Evolutionary conservation across 30 jellyfish, hydroid and myxozoan genomes (phyloP), one percentile per base, ranked within the genome.

Genomic region (Rhopilema esculentum): DNA sequence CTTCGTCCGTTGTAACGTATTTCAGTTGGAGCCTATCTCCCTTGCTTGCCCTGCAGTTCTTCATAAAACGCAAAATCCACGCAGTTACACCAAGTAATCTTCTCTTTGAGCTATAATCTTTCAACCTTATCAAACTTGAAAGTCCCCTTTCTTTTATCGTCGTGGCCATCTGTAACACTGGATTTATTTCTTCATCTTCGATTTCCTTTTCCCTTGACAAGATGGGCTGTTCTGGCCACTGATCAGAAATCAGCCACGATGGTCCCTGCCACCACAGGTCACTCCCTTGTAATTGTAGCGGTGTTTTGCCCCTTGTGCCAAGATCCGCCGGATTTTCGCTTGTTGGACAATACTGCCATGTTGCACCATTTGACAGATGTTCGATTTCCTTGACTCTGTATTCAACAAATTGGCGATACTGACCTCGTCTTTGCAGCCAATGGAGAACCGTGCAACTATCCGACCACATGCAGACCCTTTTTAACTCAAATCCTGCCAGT

Each of bases 241-340:
- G 22, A 15, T 67, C 73, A 18, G 72, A 21, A 18, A 48, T 27
- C 4, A 75, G 49, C 86, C 73, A 75, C 16, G 52, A 18, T 30
- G 87, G 92, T 15, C 92, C 92, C 63, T 72, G 53, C 92, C 87
- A 84, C 79, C 84, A 83, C 33, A 83, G 33, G 20, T 19, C 22
- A 28, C 16, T 1, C 16, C 52, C 49, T 49, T 83, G 74, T 50
- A 83, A 40, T 31, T 66, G 63, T 72, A 30, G 24, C 0, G 91
- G 48, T 1, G 72, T 9, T 49, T 32, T 21, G 52, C 95, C 90
- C 51, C 95, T 76, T 20, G 90, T 65, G 15, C 95, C 95, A 48
- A 87, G 62, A 30, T 87, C 95, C 4, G 91, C 86, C 19, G 95
- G 95, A 69, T 76, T 87, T 69, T 71, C 51, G 8, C 78, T 62